Evolutionary conservation across 2,888 invertebrate species (phyloP).

Genomic region (Aspidiotus destructor): DNA sequence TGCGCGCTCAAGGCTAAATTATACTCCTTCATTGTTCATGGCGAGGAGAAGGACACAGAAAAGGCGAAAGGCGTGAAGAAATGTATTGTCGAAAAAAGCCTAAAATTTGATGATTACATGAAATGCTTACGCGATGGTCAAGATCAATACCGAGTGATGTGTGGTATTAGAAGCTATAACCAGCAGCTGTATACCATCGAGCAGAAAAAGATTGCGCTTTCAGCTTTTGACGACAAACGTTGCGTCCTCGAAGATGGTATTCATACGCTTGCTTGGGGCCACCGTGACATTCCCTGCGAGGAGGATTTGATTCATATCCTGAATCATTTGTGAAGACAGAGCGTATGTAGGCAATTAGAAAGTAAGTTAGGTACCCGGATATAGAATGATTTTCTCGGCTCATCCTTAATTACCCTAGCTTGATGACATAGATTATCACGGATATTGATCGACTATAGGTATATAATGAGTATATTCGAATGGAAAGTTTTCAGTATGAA

Average conservation of each 20-base stretch:
- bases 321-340: too few relatives aligned
- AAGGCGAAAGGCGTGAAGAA: constrained; percentile 4
- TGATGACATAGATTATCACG: too few relatives aligned
- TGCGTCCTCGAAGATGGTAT: constrained; percentile 3
- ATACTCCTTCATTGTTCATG: neutral
- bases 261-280: constrained; percentile 12
- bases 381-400: too few relatives aligned
- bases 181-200: constrained; percentile 1
- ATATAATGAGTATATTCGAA: too few relatives aligned
- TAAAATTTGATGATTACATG: neutral
- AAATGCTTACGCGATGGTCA: neutral
- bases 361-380: too few relatives aligned
- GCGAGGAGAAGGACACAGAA: neutral
- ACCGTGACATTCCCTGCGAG: too few relatives aligned
- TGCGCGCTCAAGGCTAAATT: constrained; percentile 6
- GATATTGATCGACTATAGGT: too few relatives aligned
- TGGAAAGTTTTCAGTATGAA: too few relatives aligned
- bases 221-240: constrained; percentile 1
- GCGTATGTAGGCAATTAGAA: too few relatives aligned
- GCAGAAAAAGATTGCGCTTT: neutral
- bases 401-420: too few relatives aligned
- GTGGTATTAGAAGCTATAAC: neutral
- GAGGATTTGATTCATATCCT: too few relatives aligned
- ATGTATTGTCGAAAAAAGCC: neutral
- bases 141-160: constrained; percentile 1